Percentiles rank a stretch among this genome's conserved stretches.
These are phyloP conservation scores for Lapara coniferarum DNA, from an alignment of 2,888 invertebrate genomes.

Conservation along the genomic window DNA sequence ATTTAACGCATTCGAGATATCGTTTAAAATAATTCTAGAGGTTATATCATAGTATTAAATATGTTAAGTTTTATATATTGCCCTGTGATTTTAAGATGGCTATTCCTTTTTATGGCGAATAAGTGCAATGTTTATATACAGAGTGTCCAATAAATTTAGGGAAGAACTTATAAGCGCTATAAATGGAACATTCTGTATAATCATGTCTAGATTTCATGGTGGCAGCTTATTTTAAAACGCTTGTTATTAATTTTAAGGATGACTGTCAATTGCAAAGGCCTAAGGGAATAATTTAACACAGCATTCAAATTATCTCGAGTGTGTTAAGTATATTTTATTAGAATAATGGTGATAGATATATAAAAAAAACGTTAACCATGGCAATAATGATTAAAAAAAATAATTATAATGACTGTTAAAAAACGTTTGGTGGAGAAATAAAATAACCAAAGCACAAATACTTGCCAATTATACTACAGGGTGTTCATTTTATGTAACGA, in stretches of 20 bases:
- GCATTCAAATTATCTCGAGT: not conserved
- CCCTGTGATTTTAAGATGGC: not conserved
- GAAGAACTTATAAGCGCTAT: too few relatives aligned
- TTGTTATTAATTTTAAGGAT: too few relatives aligned
- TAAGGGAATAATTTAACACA: not conserved
- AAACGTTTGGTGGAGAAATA: conserved; percentile 34
- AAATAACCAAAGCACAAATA: conserved; percentile 54
- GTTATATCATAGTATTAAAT: not conserved
- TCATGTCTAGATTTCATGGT: too few relatives aligned
- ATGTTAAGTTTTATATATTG: not conserved
- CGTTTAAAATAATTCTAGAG: not conserved
- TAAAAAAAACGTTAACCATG: not conserved
- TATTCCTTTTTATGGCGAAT: too few relatives aligned
- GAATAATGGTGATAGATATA: not conserved
- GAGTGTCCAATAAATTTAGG: too few relatives aligned
- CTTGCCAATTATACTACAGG: conserved; percentile 34
- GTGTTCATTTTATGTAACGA: conserved; percentile 26
- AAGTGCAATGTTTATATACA: too few relatives aligned
- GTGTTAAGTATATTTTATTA: conserved; percentile 10
- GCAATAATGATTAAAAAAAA: not conserved
- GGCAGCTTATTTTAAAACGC: too few relatives aligned
- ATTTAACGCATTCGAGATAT: conserved; percentile 11
- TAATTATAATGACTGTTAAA: not conserved
- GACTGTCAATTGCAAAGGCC: too few relatives aligned
- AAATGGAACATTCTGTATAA: too few relatives aligned